phyloP scores from a whole-genome alignment of 1,140 invertebrate genomes.

The Melipona quadrifasciata region DNA sequence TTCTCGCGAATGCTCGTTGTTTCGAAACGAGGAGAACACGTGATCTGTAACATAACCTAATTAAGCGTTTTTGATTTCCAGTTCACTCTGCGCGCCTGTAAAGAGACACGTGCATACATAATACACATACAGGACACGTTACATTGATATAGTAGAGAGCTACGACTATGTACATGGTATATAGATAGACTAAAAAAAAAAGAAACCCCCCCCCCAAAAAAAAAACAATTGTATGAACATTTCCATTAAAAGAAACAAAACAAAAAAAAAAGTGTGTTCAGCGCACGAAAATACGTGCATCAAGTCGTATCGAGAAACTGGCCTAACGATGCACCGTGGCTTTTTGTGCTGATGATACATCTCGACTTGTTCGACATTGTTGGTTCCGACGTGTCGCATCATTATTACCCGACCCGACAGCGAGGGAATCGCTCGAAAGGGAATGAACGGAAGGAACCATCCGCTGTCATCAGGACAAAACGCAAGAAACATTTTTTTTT shows the following conservation, averaged over 20 bases:
- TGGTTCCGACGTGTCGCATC: not conserved
- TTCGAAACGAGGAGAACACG: not conserved
- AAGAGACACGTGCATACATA: constrained; percentile 10
- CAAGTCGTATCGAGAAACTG: constrained; percentile 26
- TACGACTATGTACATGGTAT: constrained; percentile 46
- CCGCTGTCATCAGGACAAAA: constrained; percentile 9
- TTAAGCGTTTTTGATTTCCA: not conserved
- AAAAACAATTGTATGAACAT: constrained; percentile 48
- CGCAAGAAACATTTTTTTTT: not conserved
- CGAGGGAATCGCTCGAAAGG: not conserved
- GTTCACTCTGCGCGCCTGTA: not conserved
- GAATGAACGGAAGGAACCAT: not conserved
- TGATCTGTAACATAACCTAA: not conserved
- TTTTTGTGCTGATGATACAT: constrained; percentile 62
- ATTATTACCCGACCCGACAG: not conserved
- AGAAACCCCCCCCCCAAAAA: too few relatives aligned
- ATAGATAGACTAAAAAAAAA: constrained; percentile 39
- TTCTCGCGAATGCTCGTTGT: not conserved
- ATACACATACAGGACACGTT: constrained; percentile 20
- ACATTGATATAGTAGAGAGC: constrained; percentile 42
- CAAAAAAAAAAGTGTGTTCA: constrained; percentile 35
- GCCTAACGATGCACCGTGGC: not conserved
- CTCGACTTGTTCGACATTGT: not conserved
- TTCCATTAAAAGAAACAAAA: constrained; percentile 42
- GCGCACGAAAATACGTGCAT: constrained; percentile 23